Evolutionary conservation across 2,797 vertebrate genomes (phyloP), one percentile per base, ranked within the genome.

Genomic region (Limosa lapponica): DNA sequence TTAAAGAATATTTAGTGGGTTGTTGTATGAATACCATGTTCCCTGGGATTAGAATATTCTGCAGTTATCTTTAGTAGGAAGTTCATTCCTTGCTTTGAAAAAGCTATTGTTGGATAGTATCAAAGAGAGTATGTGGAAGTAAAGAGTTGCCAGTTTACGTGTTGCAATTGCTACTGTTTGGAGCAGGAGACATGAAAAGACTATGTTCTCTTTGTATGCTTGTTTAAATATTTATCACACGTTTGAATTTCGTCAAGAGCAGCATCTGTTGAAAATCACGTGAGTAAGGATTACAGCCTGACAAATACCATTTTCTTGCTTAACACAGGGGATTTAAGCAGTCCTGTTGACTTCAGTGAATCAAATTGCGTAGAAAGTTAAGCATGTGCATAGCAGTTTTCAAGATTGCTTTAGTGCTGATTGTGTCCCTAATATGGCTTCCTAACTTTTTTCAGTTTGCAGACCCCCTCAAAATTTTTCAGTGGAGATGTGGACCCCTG

Each of bases 381-480:
- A 72, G 13, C 44, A 48, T 11, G 24, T 71, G 71, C 65, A 2
- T 83, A 91, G 61, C 28, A 73, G 19, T 87, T 92, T 71, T 82
- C 79, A 78, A 87, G 52, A 72, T 25, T 77, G 27, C 49, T 71
- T 49, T 83, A 32, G 32, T 85, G 71, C 64, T 36, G 23, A 34
- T 82, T 22, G 2, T 67, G 48, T 70, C 81, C 95, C 87, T 94
- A 77, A 90, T 16, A 6, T 44, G 27, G 48, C 85, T 93, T 96
- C 89, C 79, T 89, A 67, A 67, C 75, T 86, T 82, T 89, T 92
- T 96, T 89, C 59, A 25, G 16, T 94, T 96, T 92, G n/a, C 64
- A 73, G 67, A 89, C 84, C 91, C 88, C 78, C 75, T 93, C 78
- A 87, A 67, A 89, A 41, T 77, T 96, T 95, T 92, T 93, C 89